Base-by-base conservation (phyloP, 2,113 vertebrate genomes). In the Oryzias curvinotus region DNA sequence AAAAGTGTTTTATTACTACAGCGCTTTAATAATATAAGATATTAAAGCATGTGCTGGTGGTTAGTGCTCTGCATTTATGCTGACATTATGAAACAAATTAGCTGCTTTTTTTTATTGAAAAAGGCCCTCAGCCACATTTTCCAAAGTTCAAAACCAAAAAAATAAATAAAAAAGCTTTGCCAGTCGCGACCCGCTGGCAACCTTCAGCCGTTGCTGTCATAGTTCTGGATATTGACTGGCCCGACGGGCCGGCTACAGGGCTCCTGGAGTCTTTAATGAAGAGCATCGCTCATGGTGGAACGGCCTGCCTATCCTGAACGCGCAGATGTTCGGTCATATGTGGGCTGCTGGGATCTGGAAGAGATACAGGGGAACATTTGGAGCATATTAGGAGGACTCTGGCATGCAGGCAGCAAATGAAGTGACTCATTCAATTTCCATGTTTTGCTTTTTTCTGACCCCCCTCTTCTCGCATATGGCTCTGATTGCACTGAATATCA, bases 371-470 rank as follows among this genome's bases (percentile, higher is more conserved):
- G 55, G 68, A 59, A 57, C 83, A 88, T 86, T 86, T 88, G 87
- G 86, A 78, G 75, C 52, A 43, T 65, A 82, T 89, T 82, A 87
- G 58, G 61, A 57, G 81, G 42, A 49, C 72, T 72, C 81, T 79
- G 82, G 83, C 86, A 82, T 89, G 82, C 61, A 78, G 71, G 71
- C 68, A 71, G 71, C 84, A 86, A 86, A 87, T 86, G 81, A 73
- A 77, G 73, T 78, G 82, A 88, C 76, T 88, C 80, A 87, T 74
- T 84, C 60, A 66, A 85, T 80, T 78, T 87, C 70, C 76, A 70
- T 59, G 21, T 61, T 43, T 71, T 87, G 67, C 59, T 71, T 77
- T 82, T 82, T 36, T 36, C 7, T 23, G 2, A 23, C 21, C 21
- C 28, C 7, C 5, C 28, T 30, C 28, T 48, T 70, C 57, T 69